Conservation (phyloP, 2,797 vertebrate species). For the Galago senegalensis region DNA sequence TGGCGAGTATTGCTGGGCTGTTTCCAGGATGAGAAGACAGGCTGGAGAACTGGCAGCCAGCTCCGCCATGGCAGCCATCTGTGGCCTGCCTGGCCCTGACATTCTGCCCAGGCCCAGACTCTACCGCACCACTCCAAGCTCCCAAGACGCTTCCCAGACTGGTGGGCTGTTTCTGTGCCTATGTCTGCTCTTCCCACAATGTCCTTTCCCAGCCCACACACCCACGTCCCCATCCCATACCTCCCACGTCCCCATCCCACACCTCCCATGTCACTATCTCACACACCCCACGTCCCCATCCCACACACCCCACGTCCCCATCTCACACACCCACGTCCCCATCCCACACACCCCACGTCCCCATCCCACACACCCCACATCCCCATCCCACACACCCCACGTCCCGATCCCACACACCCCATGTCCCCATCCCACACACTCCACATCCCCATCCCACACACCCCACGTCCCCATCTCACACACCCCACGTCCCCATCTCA, state of each 20-base stretch:
- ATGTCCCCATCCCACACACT: no score
- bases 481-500: neutral
- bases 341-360: no score
- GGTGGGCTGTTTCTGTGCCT: neutral
- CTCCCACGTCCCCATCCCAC: no score
- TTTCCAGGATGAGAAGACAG: neutral
- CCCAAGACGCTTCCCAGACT: fast-evolving
- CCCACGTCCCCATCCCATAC: no score
- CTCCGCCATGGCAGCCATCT: neutral
- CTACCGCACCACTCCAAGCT: neutral
- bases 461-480: neutral
- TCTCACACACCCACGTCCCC: no score
- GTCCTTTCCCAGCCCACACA: no score
- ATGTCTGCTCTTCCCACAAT: neutral
- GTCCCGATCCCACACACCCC: no score
- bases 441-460: no score
- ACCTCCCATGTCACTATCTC: no score
- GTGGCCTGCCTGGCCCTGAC: neutral
- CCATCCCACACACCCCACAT: neutral
- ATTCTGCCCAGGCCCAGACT: neutral
- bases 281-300: no score
- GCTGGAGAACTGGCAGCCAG: neutral
- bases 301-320: no score
- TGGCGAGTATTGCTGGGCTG: neutral
- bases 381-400: no score